Conservation (phyloP, 1,140 invertebrate species). For the Drosophila sp. region DNA sequence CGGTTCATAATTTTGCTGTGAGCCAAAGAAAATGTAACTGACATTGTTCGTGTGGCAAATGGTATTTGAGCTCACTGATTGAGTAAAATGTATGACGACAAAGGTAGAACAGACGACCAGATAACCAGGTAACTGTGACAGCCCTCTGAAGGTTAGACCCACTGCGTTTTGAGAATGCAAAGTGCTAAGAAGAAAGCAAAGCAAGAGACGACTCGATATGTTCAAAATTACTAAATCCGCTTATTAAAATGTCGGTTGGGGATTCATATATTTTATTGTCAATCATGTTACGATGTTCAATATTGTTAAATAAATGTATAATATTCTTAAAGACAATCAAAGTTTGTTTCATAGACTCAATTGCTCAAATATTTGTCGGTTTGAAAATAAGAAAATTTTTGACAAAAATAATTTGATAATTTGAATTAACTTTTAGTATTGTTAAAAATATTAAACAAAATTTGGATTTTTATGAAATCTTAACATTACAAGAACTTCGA, state of each 20-base stretch:
- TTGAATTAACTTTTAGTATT: too few relatives aligned
- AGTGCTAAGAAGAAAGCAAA: constrained; percentile 35
- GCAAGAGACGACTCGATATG: constrained; percentile 47
- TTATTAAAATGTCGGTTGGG: constrained; percentile 43
- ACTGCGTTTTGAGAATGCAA: constrained; percentile 9
- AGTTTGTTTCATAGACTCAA: too few relatives aligned
- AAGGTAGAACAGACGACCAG: constrained; percentile 57
- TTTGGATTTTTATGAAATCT: too few relatives aligned
- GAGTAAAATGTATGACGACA: constrained; percentile 68
- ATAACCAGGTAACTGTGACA: constrained; percentile 73
- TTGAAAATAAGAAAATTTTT: too few relatives aligned
- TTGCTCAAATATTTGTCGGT: too few relatives aligned
- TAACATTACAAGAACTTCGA: too few relatives aligned
- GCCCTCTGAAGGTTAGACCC: constrained; percentile 67
- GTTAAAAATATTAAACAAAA: too few relatives aligned
- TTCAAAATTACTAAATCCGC: constrained; percentile 79
- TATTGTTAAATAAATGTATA: not conserved
- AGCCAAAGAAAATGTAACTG: constrained; percentile 45
- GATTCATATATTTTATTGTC: not conserved
- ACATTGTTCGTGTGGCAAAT: constrained; percentile 45
- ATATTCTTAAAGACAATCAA: not conserved
- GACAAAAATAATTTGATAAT: too few relatives aligned
- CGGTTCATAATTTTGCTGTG: constrained; percentile 33
- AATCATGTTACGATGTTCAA: not conserved
- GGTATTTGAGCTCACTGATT: constrained; percentile 39